Evolutionary conservation across 2,888 invertebrate genomes (phyloP).

Genomic region (Spisula solida): DNA sequence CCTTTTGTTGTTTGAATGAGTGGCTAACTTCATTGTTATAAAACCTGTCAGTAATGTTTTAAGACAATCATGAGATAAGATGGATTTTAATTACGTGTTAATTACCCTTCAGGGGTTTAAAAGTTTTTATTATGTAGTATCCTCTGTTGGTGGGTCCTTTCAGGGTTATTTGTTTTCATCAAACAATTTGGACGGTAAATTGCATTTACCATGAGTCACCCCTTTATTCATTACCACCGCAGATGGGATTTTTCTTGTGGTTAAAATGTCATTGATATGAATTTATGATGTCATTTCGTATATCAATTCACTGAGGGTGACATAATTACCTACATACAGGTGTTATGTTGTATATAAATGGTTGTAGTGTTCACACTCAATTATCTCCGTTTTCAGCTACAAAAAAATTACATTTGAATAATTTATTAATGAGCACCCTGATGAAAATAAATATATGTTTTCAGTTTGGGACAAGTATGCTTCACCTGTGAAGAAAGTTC

Average conservation of each 20-base stretch:
- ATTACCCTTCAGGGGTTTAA: neutral
- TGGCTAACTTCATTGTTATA: neutral
- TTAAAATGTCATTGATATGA: conserved; percentile 8
- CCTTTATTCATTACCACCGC: conserved; percentile 1
- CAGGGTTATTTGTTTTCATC: neutral
- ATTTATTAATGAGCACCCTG: neutral
- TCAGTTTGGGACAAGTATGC: neutral
- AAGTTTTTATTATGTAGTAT: neutral
- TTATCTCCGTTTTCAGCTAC: neutral
- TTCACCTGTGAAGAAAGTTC: no score
- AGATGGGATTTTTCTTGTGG: neutral
- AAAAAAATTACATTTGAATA: neutral
- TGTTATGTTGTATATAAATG: neutral
- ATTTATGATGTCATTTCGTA: conserved; percentile 7
- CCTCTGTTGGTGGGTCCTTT: neutral
- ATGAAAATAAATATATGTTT: neutral
- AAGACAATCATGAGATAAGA: neutral
- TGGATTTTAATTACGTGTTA: conserved; percentile 3
- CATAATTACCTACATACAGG: conserved; percentile 10
- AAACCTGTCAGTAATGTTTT: conserved; percentile 6
- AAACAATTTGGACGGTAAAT: conserved; percentile 1
- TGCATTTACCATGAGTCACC: neutral
- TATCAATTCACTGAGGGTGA: neutral
- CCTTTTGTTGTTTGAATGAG: conserved; percentile 1
- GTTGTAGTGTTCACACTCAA: neutral